Percentiles rank a stretch among this genome's conserved stretches.
Conservation (phyloP, 2,113 vertebrate species). For the Sula dactylatra region DNA sequence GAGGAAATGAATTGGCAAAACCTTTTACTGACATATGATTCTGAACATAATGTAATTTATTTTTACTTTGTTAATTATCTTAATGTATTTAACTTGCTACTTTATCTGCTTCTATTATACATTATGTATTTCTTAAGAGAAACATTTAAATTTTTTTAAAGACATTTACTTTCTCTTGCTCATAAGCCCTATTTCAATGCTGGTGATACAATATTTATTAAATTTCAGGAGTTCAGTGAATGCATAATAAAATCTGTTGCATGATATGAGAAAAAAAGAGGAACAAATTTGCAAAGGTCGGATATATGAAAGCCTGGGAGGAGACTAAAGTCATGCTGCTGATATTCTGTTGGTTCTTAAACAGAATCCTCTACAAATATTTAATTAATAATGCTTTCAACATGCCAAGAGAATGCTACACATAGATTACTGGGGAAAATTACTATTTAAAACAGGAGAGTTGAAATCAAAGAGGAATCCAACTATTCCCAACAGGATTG, state of each 20-base stretch:
- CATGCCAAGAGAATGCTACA: background rate
- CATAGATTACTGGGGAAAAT: background rate
- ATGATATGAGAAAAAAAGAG: background rate
- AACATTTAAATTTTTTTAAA: background rate
- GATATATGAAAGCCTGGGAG: background rate
- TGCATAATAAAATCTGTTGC: background rate
- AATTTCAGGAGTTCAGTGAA: background rate
- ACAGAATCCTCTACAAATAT: background rate
- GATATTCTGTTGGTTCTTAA: background rate
- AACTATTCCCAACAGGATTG: background rate
- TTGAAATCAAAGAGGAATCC: background rate
- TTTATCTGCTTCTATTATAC: background rate
- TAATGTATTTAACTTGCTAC: background rate
- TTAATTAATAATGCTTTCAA: background rate
- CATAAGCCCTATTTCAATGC: background rate
- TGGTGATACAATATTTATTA: background rate
- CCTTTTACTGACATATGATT: background rate
- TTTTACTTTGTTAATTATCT: slow-evolving; percentile 14
- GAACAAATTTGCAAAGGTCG: background rate
- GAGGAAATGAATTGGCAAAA: slow-evolving; percentile 7
- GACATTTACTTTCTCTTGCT: background rate
- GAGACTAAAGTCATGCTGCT: background rate
- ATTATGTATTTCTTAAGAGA: background rate
- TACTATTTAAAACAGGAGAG: background rate
- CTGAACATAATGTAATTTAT: background rate